phyloP scores from a whole-genome alignment of 2,888 invertebrate genomes.

The Drosophila multiciliata region DNA sequence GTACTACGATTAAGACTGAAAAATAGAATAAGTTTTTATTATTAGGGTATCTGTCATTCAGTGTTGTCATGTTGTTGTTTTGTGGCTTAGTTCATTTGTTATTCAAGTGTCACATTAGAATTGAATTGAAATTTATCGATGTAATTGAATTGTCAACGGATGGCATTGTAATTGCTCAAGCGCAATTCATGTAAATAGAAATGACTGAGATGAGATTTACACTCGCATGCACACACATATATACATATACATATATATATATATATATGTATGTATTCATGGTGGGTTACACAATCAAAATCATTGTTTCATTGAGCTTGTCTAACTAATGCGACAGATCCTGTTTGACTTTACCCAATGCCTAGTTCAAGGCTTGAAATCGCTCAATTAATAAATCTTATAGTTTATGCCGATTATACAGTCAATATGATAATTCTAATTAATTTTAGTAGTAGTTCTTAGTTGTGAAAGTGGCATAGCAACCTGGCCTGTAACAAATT shows the following conservation, averaged over 20 bases:
- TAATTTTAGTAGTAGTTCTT: neutral
- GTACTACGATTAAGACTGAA: neutral
- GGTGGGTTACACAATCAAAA: conserved; percentile 62
- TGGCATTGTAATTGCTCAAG: conserved; percentile 69
- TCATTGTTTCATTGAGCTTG: conserved; percentile 60
- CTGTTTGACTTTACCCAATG: conserved; percentile 72
- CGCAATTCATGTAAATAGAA: conserved; percentile 72
- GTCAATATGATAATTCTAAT: conserved; percentile 4
- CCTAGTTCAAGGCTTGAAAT: conserved; percentile 68
- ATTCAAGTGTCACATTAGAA: conserved; percentile 67
- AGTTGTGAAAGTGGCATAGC: neutral
- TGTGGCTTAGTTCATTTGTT: conserved; percentile 41
- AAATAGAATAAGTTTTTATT: neutral
- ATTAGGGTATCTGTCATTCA: conserved; percentile 28
- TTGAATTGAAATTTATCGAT: conserved; percentile 67
- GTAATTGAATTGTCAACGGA: conserved; percentile 72
- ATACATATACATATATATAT: neutral
- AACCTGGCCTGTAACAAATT: neutral
- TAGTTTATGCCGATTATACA: neutral
- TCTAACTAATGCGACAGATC: conserved; percentile 53
- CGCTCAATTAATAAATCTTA: conserved; percentile 16
- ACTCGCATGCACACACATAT: neutral
- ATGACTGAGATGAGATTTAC: conserved; percentile 57
- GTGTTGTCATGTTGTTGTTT: neutral
- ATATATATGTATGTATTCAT: conserved; percentile 4